Conservation (phyloP, 64 coral and sea anemone genomes). For the Orbicella faveolata region DNA sequence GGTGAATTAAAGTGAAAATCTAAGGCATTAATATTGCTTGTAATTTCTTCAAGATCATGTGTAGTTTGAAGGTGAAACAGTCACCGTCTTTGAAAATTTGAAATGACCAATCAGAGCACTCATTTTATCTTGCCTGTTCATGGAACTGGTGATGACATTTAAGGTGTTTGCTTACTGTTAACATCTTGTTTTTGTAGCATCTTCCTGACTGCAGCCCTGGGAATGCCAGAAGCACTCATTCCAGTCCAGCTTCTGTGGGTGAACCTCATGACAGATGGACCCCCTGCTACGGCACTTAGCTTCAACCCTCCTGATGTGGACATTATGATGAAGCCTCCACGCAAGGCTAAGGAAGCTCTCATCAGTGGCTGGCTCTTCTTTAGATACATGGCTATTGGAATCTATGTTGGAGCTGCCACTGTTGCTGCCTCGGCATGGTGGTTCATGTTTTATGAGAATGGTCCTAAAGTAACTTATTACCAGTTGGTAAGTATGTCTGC, state of each 20-base stretch:
- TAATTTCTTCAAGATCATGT: no score
- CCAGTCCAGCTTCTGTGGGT: slow-evolving; percentile 97
- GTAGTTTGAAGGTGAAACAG: no score
- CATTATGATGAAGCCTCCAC: slow-evolving; percentile 94
- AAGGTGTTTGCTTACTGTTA: background rate
- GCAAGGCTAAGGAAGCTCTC: slow-evolving; percentile 77
- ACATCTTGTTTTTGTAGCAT: slow-evolving; percentile 51
- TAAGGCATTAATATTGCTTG: background rate
- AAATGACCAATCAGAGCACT: no score
- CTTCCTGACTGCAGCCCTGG: slow-evolving; percentile 94
- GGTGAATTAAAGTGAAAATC: no score
- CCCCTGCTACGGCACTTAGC: slow-evolving; percentile 91
- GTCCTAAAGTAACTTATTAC: slow-evolving; percentile 87
- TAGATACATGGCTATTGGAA: slow-evolving; percentile 91
- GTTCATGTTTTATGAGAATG: slow-evolving; percentile 96
- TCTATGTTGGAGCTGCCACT: slow-evolving; percentile 93
- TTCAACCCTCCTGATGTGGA: slow-evolving; percentile 98
- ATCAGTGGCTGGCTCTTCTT: slow-evolving; percentile 98
- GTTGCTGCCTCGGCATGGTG: slow-evolving; percentile 94
- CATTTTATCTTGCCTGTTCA: no score
- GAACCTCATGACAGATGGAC: slow-evolving; percentile 98
- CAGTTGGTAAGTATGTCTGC: slow-evolving; percentile 72
- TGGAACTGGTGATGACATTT: no score
- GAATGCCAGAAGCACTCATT: slow-evolving; percentile 99
- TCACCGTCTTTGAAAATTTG: no score